These are phyloP conservation scores for Rhabdornis inornatus DNA, from an alignment of 2,113 vertebrate genomes.

Conservation along the genomic window DNA sequence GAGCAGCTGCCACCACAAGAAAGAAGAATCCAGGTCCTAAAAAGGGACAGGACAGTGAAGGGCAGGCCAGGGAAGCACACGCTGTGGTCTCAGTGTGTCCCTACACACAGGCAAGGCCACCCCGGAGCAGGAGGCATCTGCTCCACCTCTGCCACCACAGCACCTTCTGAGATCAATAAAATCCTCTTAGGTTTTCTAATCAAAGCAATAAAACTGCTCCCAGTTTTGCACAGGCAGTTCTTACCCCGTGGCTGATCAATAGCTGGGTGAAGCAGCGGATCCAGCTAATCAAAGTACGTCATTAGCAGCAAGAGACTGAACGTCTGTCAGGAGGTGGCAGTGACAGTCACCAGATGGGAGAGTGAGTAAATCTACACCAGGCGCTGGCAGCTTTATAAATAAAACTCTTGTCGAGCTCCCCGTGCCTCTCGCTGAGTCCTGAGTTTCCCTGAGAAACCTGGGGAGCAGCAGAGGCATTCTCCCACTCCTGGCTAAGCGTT, in stretches of 20 bases:
- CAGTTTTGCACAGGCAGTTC: not conserved
- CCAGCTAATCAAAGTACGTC: not conserved
- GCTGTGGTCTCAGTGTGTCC: rapidly evolving
- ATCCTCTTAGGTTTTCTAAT: not conserved
- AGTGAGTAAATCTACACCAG: conserved; percentile 43
- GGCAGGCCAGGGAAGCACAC: not conserved
- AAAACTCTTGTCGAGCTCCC: not conserved
- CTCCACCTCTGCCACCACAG: not conserved
- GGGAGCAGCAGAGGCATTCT: not conserved
- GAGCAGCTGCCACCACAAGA: not conserved
- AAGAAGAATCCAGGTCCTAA: not conserved
- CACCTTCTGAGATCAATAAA: not conserved
- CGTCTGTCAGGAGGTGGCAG: conserved; percentile 37
- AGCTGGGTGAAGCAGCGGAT: not conserved
- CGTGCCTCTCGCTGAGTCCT: not conserved
- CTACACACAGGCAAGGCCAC: not conserved
- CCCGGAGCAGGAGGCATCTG: not conserved
- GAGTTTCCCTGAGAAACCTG: not conserved
- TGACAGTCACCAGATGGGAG: conserved; percentile 37
- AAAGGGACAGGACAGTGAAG: not conserved
- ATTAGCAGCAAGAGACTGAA: not conserved
- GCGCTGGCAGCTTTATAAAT: conserved; percentile 34
- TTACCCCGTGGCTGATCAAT: not conserved
- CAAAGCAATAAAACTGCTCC: not conserved
- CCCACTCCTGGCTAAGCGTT: rapidly evolving